Conservation (phyloP, 92 coral and sea anemone genomes). For the Siderastrea radians region DNA sequence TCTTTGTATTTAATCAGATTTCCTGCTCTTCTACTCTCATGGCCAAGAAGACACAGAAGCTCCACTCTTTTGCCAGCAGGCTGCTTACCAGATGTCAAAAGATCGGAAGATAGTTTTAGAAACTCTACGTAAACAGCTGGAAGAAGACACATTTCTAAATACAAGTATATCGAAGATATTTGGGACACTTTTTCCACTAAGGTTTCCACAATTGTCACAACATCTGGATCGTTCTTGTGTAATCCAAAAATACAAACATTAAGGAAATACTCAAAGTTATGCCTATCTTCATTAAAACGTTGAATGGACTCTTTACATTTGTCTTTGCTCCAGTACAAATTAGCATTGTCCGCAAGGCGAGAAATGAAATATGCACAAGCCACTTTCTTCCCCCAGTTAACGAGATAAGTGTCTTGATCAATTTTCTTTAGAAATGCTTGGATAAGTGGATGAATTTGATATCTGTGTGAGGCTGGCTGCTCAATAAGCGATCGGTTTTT, state of each 20-base stretch:
- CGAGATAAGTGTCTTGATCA: neutral
- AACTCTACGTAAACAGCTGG: constrained; percentile 21
- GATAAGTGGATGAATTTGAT: constrained; percentile 41
- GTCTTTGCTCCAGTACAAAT: constrained; percentile 35
- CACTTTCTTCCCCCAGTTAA: neutral
- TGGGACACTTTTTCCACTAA: constrained; percentile 3
- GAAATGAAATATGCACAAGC: constrained; percentile 26
- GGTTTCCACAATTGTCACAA: constrained; percentile 1
- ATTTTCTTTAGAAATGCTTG: constrained; percentile 26
- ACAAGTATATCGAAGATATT: constrained; percentile 18
- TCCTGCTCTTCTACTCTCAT: constrained; percentile 28
- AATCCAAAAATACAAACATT: neutral
- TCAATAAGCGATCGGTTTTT: constrained; percentile 39
- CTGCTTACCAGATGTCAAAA: neutral
- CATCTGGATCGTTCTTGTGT: neutral
- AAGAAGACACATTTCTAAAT: constrained; percentile 34
- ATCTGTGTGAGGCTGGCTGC: constrained; percentile 25
- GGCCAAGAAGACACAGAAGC: constrained; percentile 31
- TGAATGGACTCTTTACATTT: constrained; percentile 38
- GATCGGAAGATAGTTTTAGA: neutral
- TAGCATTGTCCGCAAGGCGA: neutral
- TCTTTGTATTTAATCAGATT: constrained; percentile 21
- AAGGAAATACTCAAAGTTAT: constrained; percentile 36
- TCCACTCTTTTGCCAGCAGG: constrained; percentile 1
- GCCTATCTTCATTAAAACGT: constrained; percentile 30